These are phyloP conservation scores for Eretmocerus hayati DNA, from an alignment of 2,888 invertebrate species.

Conservation along the genomic window DNA sequence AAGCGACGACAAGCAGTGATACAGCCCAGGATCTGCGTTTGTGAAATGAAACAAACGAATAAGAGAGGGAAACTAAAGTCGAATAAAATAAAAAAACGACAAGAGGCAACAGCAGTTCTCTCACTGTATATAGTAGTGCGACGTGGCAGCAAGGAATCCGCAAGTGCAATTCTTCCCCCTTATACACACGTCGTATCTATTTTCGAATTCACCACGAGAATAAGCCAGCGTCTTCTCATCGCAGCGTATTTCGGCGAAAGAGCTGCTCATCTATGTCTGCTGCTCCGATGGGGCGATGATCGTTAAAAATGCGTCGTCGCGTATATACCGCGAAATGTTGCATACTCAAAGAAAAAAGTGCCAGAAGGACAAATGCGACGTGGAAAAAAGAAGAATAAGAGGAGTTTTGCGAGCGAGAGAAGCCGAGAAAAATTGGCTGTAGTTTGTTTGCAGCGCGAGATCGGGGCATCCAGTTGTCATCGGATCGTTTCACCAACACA, in stretches of 20 bases:
- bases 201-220: not conserved
- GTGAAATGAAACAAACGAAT: not conserved
- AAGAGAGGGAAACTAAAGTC: not conserved
- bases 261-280: not conserved
- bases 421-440: too few species aligned
- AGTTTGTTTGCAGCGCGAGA: too few species aligned
- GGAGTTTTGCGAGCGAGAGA: not conserved
- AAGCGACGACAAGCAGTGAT: not conserved
- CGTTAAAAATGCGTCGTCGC: constrained; percentile 9
- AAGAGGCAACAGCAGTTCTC: too few species aligned
- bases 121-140: too few species aligned
- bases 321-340: not conserved
- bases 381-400: not conserved
- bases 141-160: not conserved
- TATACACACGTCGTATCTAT: not conserved
- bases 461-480: too few species aligned
- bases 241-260: constrained; percentile 6
- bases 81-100: not conserved
- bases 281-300: constrained; percentile 1
- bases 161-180: constrained; percentile 2
- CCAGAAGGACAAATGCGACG: not conserved
- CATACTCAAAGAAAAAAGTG: not conserved
- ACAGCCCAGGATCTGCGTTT: not conserved
- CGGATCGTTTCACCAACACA: too few species aligned
- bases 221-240: too few species aligned